Base-by-base conservation (phyloP, 37 sponge, comb jelly and placozoan species). In the Ephydatia muelleri region DNA sequence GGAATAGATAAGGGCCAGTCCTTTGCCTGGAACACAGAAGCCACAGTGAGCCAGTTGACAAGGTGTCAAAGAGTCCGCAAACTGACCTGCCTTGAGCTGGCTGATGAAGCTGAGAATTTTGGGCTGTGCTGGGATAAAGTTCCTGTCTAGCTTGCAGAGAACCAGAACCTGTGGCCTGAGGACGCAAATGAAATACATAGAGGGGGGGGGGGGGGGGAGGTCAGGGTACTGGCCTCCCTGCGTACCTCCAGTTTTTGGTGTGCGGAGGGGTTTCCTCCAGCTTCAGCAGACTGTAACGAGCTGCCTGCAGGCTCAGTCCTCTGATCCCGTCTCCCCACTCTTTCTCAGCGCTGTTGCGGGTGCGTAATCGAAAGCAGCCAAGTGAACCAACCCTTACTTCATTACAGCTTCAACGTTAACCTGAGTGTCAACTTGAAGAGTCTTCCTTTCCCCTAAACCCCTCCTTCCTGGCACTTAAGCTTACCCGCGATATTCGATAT, bases 301-400 rank as follows among this genome's bases (percentile, higher is more conserved):
- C 99, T 27, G 99, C 95, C 77, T 98, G 95, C 0, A 96, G 84
- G 68, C 93, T 86, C 35, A 98, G 81, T 13, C 99, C 97, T 70
- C 92, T 73, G 66, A 98, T 88, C 1, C 99, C 99, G 87, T 98
- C 99, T 36, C 99, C 99, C 99, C 99, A 98, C 48, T 98, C 99
- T 91, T 96, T 98, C 94, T 96, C 97, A 25, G 99, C 99, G 13
- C 97, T 96, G 73, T 3, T 49, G 28, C 3, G 30, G 22, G 43
- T 4, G 47, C 6, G 47, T 4, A 8, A 8, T 4, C 6, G 47
- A 8, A 8, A 8, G 47, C 6, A 8, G 47, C 6, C 6, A 8
- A 11, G 47, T 11, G 8, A 43, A 8, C 8, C 4, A 43, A 43
- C 4, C 47, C 8, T 8, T 11, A 8, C 47, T 43, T 43, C 47